phyloP scores from a whole-genome alignment of 2,888 invertebrate genomes.

The Tyria jacobaeae region DNA sequence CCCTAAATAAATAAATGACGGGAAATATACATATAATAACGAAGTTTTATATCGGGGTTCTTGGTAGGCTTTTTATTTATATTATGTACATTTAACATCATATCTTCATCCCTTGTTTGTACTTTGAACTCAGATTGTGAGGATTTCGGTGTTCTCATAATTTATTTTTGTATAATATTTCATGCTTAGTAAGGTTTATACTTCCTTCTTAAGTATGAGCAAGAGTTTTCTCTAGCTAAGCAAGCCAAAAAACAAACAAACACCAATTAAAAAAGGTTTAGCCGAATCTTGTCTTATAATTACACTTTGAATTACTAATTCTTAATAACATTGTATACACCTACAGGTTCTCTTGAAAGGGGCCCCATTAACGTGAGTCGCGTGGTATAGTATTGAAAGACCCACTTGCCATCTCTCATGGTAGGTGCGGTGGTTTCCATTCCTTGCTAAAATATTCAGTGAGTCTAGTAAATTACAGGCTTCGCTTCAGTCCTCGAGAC shows the following conservation, averaged over 20 bases:
- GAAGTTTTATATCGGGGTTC: too few relatives aligned
- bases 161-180: too few relatives aligned
- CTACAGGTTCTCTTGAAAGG: slow-evolving; percentile 62
- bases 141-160: too few relatives aligned
- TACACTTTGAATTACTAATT: slow-evolving; percentile 37
- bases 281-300: slow-evolving; percentile 18
- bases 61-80: too few relatives aligned
- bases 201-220: neutral
- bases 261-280: neutral
- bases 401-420: slow-evolving; percentile 53
- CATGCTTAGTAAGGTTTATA: too few relatives aligned
- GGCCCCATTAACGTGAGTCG: slow-evolving; percentile 46
- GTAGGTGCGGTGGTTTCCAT: slow-evolving; percentile 63
- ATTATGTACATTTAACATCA: too few relatives aligned
- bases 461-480: slow-evolving; percentile 78
- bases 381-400: slow-evolving; percentile 40
- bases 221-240: neutral
- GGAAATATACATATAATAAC: too few relatives aligned
- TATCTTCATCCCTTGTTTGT: too few relatives aligned
- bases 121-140: too few relatives aligned
- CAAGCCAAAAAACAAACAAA: too few relatives aligned
- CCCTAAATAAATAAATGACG: slow-evolving; percentile 44
- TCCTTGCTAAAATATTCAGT: slow-evolving; percentile 77
- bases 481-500: slow-evolving; percentile 56
- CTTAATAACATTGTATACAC: slow-evolving; percentile 58